These are phyloP conservation scores for Marasmarcha lunaedactyla DNA, from an alignment of 2,888 invertebrate genomes.

Conservation along the genomic window DNA sequence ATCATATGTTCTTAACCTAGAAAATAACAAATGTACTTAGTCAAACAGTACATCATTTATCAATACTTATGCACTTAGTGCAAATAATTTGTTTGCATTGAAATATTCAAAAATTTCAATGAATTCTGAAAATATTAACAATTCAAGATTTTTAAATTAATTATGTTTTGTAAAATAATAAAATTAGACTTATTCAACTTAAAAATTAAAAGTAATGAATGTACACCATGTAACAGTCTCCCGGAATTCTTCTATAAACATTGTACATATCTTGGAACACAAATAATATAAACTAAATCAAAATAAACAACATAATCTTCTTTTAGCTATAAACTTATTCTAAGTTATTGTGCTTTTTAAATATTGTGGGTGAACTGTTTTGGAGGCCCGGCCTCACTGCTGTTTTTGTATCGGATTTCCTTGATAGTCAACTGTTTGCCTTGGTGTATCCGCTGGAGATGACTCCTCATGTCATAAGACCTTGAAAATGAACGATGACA, in stretches of 20 bases:
- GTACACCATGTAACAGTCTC: too few species aligned
- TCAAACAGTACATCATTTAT: background rate
- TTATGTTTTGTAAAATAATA: too few species aligned
- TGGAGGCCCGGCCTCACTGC: slow-evolving; percentile 42
- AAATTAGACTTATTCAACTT: too few species aligned
- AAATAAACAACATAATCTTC: slow-evolving; percentile 7
- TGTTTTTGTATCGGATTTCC: slow-evolving; percentile 58
- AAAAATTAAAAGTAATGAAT: too few species aligned
- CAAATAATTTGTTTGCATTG: slow-evolving; percentile 3
- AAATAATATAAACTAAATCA: slow-evolving; percentile 1
- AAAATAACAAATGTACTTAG: background rate
- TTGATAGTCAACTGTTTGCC: slow-evolving; percentile 63
- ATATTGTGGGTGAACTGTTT: slow-evolving; percentile 56
- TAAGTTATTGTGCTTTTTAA: slow-evolving; percentile 23
- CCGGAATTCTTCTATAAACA: slow-evolving; percentile 12
- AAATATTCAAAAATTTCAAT: slow-evolving; percentile 7
- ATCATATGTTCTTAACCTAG: slow-evolving; percentile 6
- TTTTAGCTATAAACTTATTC: too few species aligned
- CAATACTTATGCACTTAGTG: slow-evolving; percentile 10
- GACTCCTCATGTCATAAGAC: slow-evolving; percentile 73
- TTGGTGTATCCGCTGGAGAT: slow-evolving; percentile 71
- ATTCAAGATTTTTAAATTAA: too few species aligned
- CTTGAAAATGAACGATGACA: slow-evolving; percentile 73
- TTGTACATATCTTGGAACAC: slow-evolving; percentile 8
- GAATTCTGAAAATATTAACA: slow-evolving; percentile 15